Evolutionary conservation across 2,113 vertebrate species (phyloP), one percentile per base, ranked within the genome.

Genomic region (Puma concolor): DNA sequence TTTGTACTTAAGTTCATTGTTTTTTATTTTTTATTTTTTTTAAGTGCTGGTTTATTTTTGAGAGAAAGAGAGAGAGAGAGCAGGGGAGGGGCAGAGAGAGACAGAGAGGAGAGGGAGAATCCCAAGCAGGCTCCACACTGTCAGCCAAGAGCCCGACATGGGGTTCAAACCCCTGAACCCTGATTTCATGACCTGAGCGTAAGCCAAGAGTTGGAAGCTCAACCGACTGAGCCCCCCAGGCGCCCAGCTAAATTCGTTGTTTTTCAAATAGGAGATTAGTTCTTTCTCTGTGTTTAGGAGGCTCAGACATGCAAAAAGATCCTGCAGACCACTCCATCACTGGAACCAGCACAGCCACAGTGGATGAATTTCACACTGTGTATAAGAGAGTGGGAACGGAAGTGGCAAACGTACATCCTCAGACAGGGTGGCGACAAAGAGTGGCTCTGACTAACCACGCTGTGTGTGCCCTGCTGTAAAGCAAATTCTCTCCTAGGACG

Each of bases 391-490:
- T 13, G 29, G 64, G 74, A 17, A 41, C 41, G 3, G 3, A 60
- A 54, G 21, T 2, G 7, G 67, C 54, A 2, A 12, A 69, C 38
- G 8, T 0, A 23, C 80, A 23, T 17, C 11, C 13, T n/a, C 76
- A 2, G 10, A 12, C 52, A 64, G 79, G 71, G n/a, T 2, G 36
- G 2, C 1, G 3, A 14, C n/a, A 23, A 8, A 25, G n/a, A 38
- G 2, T 5, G 0, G 27, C 72, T 54, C 44, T 79, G 85, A 23
- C 9, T 8, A 25, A 31, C 7, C 3, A 0, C 17, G 10, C 44
- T 0, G 1, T 0, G 14, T 1, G 6, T 41, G 9, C 21, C 33
- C 52, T 48, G 19, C 29, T 52, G 41, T 48, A 13, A 15, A 7
- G 41, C 79, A 17, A 33, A 7, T 15, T 4, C 11, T 80, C 63